Percentiles rank a stretch among this genome's conserved stretches.
These are phyloP conservation scores for Trypoxylon attenuatum DNA, from an alignment of 2,888 invertebrate genomes.

Conservation along the genomic window DNA sequence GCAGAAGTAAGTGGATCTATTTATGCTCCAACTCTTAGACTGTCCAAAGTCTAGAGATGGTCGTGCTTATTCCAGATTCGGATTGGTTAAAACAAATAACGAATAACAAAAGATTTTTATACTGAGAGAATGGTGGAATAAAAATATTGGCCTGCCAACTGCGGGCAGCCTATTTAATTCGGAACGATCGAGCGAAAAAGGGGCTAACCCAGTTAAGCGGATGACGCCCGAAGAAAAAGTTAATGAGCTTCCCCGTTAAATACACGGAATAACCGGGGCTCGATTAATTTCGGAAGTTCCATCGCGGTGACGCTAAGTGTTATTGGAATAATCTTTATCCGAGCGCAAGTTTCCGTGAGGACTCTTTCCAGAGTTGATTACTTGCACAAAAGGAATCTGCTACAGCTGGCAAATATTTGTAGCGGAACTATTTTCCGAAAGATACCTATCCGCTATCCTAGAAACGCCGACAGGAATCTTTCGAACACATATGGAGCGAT, in stretches of 20 bases:
- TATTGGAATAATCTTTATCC: conserved; percentile 3
- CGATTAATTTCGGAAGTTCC: conserved; percentile 34
- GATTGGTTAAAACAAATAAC: too few relatives aligned
- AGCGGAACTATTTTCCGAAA: too few relatives aligned
- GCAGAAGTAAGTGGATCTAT: too few relatives aligned
- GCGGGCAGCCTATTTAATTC: conserved; percentile 22
- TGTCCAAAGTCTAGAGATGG: too few relatives aligned
- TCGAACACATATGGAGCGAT: not conserved
- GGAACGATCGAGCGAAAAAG: not conserved
- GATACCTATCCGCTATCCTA: not conserved
- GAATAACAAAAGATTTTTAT: too few relatives aligned
- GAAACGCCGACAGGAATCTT: not conserved
- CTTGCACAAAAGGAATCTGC: too few relatives aligned
- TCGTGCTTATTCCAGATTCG: too few relatives aligned
- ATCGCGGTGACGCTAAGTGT: conserved; percentile 14
- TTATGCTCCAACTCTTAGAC: too few relatives aligned
- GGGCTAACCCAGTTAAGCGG: conserved; percentile 5
- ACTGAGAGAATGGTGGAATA: too few relatives aligned
- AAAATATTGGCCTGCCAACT: too few relatives aligned
- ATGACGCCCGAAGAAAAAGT: conserved; percentile 8
- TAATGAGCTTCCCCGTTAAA: conserved; percentile 23
- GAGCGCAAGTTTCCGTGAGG: not conserved
- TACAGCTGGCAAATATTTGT: too few relatives aligned
- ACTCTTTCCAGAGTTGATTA: conserved; percentile 8
- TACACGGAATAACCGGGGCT: conserved; percentile 20